Evolutionary conservation across 2,797 vertebrate species (phyloP).

Genomic region (Synaphobranchus kaupii): DNA sequence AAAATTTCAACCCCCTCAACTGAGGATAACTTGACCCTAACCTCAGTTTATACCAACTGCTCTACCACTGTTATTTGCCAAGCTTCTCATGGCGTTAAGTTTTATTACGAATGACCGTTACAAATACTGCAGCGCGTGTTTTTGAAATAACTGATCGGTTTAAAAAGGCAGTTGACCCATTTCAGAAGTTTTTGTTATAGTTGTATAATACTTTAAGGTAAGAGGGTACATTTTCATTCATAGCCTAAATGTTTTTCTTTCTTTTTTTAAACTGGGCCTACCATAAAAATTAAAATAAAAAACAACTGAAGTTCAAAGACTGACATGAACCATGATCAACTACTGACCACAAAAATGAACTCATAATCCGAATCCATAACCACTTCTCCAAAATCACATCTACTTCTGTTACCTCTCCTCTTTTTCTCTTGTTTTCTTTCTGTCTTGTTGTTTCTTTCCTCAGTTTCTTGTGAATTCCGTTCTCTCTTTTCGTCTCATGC

Average conservation of each 20-base stretch:
- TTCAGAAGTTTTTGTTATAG: not conserved
- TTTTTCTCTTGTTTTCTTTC: constrained; percentile 6
- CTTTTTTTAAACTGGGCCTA: not conserved
- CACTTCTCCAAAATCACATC: not conserved
- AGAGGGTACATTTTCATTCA: not conserved
- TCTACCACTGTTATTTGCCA: not conserved
- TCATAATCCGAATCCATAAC: not conserved
- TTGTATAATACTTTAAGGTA: not conserved
- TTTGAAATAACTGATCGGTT: not conserved
- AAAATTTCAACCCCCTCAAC: not conserved
- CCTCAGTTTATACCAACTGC: not conserved
- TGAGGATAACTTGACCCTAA: not conserved
- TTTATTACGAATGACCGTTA: not conserved
- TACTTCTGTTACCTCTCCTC: constrained; percentile 25
- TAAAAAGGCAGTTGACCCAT: not conserved
- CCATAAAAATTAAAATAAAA: not conserved
- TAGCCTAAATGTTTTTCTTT: not conserved
- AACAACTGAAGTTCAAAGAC: constrained; percentile 19
- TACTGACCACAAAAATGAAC: not conserved
- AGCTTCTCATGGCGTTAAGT: not conserved
- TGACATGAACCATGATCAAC: not conserved
- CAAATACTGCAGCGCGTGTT: not conserved
- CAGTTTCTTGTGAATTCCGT: constrained; percentile 29
- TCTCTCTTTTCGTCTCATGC: constrained; percentile 11
- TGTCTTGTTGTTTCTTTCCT: not conserved